phyloP scores from a whole-genome alignment of 2,113 vertebrate species.

The Micronycteris hirsuta region DNA sequence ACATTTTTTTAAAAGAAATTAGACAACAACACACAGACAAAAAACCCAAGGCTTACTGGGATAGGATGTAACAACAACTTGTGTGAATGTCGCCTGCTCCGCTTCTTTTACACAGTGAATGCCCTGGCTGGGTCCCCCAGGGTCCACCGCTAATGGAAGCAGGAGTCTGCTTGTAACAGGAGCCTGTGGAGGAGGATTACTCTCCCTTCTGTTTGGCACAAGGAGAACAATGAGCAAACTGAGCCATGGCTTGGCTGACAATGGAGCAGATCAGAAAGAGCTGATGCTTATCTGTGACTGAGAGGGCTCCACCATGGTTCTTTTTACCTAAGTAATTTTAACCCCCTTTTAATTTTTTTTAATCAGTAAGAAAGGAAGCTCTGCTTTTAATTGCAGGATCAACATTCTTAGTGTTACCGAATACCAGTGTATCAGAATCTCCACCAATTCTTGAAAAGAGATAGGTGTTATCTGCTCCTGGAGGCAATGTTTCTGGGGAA shows the following conservation, averaged over 20 bases:
- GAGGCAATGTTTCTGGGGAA: not conserved
- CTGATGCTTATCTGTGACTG: conserved; percentile 77
- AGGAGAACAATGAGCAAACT: conserved; percentile 72
- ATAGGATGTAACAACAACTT: conserved; percentile 18
- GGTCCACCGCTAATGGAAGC: conserved; percentile 47
- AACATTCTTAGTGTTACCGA: conserved; percentile 60
- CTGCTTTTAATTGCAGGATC: conserved; percentile 34
- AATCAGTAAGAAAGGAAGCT: conserved; percentile 70
- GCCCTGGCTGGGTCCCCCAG: conserved; percentile 7
- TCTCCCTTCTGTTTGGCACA: conserved; percentile 57
- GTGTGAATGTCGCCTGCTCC: conserved; percentile 22
- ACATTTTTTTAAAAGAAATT: not conserved
- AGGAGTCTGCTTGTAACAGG: conserved; percentile 55
- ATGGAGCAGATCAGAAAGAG: conserved; percentile 66
- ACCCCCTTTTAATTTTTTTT: conserved; percentile 66
- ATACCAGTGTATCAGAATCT: conserved; percentile 60
- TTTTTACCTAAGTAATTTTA: conserved; percentile 74
- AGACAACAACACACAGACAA: not conserved
- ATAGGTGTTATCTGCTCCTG: conserved; percentile 15
- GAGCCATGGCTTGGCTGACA: conserved; percentile 76
- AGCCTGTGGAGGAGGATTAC: conserved; percentile 75
- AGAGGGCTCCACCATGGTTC: conserved; percentile 57
- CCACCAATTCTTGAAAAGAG: conserved; percentile 50
- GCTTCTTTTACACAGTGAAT: conserved; percentile 67
- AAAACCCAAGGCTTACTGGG: not conserved